These are phyloP conservation scores for Acanthosoma haemorrhoidale DNA, from an alignment of 2,888 invertebrate genomes.

Conservation along the genomic window DNA sequence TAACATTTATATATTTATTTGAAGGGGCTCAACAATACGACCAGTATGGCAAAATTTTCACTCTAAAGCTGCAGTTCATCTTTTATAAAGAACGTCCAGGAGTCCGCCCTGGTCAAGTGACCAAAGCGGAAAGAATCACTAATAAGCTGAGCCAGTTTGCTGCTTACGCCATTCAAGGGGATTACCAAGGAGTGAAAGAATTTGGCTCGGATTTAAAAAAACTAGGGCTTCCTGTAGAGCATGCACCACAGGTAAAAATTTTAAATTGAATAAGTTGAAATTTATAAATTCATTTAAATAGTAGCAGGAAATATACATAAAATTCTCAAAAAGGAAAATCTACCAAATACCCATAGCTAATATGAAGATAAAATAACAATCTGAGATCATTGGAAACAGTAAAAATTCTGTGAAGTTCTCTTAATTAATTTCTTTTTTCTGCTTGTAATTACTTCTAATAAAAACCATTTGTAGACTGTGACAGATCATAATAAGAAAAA, in stretches of 20 bases:
- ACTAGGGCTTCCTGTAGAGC: conserved; percentile 91
- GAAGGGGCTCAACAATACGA: conserved; percentile 93
- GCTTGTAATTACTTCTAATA: too few relatives aligned
- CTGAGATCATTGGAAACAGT: neutral
- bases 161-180: conserved; percentile 87
- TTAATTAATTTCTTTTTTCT: neutral
- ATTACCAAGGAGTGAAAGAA: conserved; percentile 88
- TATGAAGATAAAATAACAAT: neutral
- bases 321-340: neutral
- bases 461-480: too few relatives aligned
- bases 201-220: conserved; percentile 89
- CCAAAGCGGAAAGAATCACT: conserved; percentile 85
- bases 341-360: too few relatives aligned
- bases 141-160: conserved; percentile 90
- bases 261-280: too few relatives aligned
- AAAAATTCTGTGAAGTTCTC: too few relatives aligned
- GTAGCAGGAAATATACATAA: too few relatives aligned
- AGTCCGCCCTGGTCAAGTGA: conserved; percentile 88
- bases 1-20: neutral
- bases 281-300: too few relatives aligned
- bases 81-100: conserved; percentile 98
- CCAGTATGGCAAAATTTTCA: conserved; percentile 98
- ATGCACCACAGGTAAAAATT: conserved; percentile 77
- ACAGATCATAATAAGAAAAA: too few relatives aligned
- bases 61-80: conserved; percentile 89